Percentiles rank a stretch among this genome's conserved stretches.
phyloP scores from a whole-genome alignment of 2,797 vertebrate genomes.

The Pelodytes ibericus region DNA sequence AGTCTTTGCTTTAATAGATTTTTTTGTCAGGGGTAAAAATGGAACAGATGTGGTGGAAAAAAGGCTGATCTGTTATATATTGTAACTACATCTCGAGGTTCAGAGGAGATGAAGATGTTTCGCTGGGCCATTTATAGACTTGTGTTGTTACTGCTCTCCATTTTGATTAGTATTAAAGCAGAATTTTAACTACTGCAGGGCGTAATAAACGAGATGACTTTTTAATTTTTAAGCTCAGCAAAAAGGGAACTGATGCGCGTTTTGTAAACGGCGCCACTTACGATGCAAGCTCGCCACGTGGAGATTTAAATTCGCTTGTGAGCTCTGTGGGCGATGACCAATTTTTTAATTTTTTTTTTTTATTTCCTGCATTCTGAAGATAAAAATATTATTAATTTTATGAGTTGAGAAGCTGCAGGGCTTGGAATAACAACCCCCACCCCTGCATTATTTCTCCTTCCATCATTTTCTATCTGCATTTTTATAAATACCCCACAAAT shows the following conservation, averaged over 20 bases:
- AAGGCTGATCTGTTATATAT: conserved; percentile 50
- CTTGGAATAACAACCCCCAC: too few relatives aligned
- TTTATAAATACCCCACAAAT: conserved; percentile 38
- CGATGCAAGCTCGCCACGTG: too few relatives aligned
- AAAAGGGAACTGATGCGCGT: too few relatives aligned
- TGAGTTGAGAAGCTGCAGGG: not conserved
- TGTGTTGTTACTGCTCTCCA: conserved; percentile 19
- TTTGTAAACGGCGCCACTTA: too few relatives aligned
- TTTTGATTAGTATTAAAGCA: conserved; percentile 36
- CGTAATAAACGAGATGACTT: conserved; percentile 8
- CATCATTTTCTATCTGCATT: not conserved
- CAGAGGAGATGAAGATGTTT: conserved; percentile 48
- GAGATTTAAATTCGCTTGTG: too few relatives aligned
- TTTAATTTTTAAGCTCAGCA: not conserved
- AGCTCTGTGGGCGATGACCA: too few relatives aligned
- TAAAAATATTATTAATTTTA: not conserved
- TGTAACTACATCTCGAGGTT: conserved; percentile 53
- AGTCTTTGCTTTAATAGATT: conserved; percentile 49
- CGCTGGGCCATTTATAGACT: conserved; percentile 28
- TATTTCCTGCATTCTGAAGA: not conserved
- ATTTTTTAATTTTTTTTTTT: too few relatives aligned
- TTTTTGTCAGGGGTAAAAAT: conserved; percentile 47
- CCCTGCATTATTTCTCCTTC: not conserved
- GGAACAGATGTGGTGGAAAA: conserved; percentile 49
- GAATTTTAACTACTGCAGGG: conserved; percentile 24